Base-by-base conservation (phyloP, 2,113 vertebrate genomes). In the Mormyrus lacerda region DNA sequence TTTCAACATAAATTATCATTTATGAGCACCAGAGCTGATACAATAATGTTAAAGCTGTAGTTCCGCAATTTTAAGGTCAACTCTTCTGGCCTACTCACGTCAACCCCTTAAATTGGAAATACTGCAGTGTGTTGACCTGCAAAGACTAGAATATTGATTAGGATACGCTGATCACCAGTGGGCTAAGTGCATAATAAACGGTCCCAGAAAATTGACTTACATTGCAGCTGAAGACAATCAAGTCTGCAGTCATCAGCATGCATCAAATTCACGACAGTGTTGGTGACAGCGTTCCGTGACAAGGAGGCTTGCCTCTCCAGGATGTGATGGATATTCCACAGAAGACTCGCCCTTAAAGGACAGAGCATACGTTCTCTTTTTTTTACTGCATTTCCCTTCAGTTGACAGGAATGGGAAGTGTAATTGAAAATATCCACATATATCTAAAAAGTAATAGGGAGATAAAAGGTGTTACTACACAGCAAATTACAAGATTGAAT, bases 261-360 rank as follows among this genome's bases (percentile, higher is more conserved):
- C 17, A 94, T 94, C 93, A 95, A 89, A 92, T 90, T 89, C 91
- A 91, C 88, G 85, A 91, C 58, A 48, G 90, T 69, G 86, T 91
- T 83, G 85, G 53, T 92, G 92, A 90, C 89, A 86, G 65, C 88
- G 90, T 88, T 90, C 93, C 90, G 89, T 13, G 85, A 89, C 55
- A 31, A 90, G 88, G 88, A 90, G 90, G 89, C 51, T 89, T 87
- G 51, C 91, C 91, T 92, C 89, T 90, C 91, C 87, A 90, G 51
- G 1, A 19, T 87, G 85, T 90, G 91, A 92, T 88, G 90, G 89
- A 82, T 90, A 89, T 93, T 91, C 89, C 90, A 90, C 65, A 48
- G 91, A 90, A 85, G 88, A 79, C 84, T 90, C 90, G 84, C 90
- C 84, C 55, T 82, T 27, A 89, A 89, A 90, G 89, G 50, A 91